A percentile compares a stretch with the other conserved stretches of the same genome.
phyloP scores from a whole-genome alignment of 2,113 vertebrate species.

The Arizona elegans region DNA sequence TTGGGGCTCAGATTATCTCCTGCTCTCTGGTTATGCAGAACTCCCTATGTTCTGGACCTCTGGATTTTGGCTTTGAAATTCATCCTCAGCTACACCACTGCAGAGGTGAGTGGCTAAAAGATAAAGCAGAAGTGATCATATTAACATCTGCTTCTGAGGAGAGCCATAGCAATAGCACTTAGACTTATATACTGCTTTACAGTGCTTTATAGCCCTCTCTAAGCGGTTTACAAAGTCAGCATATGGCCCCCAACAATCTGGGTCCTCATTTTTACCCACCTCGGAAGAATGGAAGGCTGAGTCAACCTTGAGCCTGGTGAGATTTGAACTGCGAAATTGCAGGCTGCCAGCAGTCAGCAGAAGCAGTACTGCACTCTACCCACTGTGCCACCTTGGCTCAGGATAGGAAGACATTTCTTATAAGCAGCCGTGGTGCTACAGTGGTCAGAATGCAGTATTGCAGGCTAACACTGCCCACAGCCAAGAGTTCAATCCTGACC shows the following conservation, averaged over 20 bases:
- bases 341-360: too few species aligned
- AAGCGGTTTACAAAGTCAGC: too few species aligned
- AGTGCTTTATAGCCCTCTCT: too few species aligned
- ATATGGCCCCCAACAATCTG: too few species aligned
- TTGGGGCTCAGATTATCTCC: not conserved
- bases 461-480: not conserved
- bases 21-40: not conserved
- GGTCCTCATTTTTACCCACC: too few species aligned
- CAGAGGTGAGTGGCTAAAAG: not conserved
- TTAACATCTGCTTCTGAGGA: not conserved
- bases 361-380: too few species aligned
- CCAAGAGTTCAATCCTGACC: not conserved
- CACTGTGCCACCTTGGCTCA: too few species aligned
- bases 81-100: not conserved
- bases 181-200: too few species aligned
- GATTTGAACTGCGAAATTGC: too few species aligned
- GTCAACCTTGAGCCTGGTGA: too few species aligned
- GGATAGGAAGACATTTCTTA: not conserved
- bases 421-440: not conserved
- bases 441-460: not conserved
- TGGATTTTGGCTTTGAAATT: not conserved
- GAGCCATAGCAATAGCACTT: too few species aligned
- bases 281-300: too few species aligned
- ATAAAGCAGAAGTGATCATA: not conserved
- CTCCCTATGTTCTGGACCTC: not conserved